Percentiles rank a stretch among this genome's conserved stretches.
These are phyloP conservation scores for Pyrgus malvae DNA, from an alignment of 2,888 invertebrate genomes.

Conservation along the genomic window DNA sequence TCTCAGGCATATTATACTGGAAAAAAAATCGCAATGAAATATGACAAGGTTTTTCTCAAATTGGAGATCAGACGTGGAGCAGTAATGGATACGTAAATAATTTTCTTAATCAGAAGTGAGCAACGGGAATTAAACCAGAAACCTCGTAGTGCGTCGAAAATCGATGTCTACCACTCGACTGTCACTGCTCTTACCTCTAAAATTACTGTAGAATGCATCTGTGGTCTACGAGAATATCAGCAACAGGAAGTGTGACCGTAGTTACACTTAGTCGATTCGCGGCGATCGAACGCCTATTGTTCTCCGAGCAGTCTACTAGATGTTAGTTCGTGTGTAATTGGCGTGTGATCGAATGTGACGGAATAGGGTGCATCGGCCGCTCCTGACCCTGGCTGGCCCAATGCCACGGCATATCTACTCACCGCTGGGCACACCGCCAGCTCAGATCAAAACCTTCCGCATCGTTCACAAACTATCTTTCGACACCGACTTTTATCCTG, in stretches of 20 bases:
- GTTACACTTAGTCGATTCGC: conserved; percentile 5
- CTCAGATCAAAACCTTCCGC: conserved; percentile 64
- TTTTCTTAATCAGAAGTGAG: no score
- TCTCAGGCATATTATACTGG: no score
- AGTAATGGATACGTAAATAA: no score
- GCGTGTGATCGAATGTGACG: conserved; percentile 48
- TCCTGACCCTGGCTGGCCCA: conserved; percentile 81
- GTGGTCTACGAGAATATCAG: conserved; percentile 1
- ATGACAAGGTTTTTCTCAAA: no score
- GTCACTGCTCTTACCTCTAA: no score
- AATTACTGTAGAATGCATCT: background rate
- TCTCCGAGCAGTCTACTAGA: conserved; percentile 14
- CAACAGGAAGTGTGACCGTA: conserved; percentile 4
- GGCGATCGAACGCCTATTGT: conserved; percentile 22
- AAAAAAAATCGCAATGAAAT: no score
- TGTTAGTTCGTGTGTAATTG: conserved; percentile 35
- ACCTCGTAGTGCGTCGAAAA: no score
- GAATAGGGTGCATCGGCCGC: conserved; percentile 71
- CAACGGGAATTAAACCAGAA: no score
- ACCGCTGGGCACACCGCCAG: conserved; percentile 63
- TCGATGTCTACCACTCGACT: no score
- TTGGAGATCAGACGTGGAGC: no score
- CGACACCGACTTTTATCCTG: conserved; percentile 45
- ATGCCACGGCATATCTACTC: conserved; percentile 70
- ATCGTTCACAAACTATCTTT: conserved; percentile 64